Percentiles rank a stretch among this genome's conserved stretches.
phyloP scores from a whole-genome alignment of 2,113 vertebrate genomes.

The Gobio gobio region DNA sequence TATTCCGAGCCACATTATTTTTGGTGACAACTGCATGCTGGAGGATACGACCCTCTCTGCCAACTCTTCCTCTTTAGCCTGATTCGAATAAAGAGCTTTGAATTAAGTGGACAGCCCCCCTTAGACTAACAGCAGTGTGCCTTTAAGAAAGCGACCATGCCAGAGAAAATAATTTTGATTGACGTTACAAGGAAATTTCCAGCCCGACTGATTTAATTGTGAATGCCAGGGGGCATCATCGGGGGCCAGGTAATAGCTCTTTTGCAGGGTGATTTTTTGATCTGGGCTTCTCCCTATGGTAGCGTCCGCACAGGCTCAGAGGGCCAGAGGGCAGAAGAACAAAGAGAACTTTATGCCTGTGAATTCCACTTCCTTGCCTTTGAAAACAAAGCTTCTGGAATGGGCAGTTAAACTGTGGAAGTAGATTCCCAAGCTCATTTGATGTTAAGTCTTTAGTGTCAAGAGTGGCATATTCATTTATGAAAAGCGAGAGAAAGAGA shows the following conservation, averaged over 20 bases:
- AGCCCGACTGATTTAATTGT: constrained; percentile 88
- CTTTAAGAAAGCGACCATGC: constrained; percentile 81
- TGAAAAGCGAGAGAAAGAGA: constrained; percentile 61
- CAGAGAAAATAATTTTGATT: constrained; percentile 92
- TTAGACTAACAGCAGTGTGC: constrained; percentile 75
- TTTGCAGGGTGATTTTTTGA: constrained; percentile 79
- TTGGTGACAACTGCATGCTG: constrained; percentile 76
- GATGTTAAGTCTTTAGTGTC: constrained; percentile 97
- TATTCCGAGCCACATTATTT: constrained; percentile 65
- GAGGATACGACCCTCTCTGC: constrained; percentile 75
- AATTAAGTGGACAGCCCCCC: constrained; percentile 80
- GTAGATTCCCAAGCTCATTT: constrained; percentile 95
- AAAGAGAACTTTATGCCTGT: constrained; percentile 88
- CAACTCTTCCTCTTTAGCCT: constrained; percentile 68
- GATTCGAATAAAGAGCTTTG: constrained; percentile 84
- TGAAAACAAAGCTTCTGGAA: constrained; percentile 88
- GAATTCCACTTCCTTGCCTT: constrained; percentile 87
- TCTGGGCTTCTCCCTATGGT: constrained; percentile 86
- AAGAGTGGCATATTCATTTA: constrained; percentile 80
- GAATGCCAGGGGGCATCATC: constrained; percentile 91
- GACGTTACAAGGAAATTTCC: constrained; percentile 85
- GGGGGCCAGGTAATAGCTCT: constrained; percentile 85
- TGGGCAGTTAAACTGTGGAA: constrained; percentile 92
- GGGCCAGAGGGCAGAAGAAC: constrained; percentile 94
- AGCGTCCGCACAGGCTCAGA: constrained; percentile 85